Conservation (phyloP, 2,888 invertebrate genomes). For the Megalurothrips usitatus region DNA sequence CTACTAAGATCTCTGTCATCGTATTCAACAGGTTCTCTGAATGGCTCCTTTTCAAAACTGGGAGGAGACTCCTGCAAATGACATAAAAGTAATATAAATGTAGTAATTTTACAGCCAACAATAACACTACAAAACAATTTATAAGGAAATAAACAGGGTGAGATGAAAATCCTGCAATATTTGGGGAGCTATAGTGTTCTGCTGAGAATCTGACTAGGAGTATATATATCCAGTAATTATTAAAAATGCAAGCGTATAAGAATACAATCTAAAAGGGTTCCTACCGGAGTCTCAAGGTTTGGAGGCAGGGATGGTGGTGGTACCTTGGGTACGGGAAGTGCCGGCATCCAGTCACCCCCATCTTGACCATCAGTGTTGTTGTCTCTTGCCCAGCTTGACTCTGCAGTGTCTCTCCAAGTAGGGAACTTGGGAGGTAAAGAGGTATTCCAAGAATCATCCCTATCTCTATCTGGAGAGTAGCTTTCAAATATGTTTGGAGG, state of each 20-base stretch:
- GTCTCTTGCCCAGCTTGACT: conserved; percentile 38
- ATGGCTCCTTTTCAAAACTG: conserved; percentile 57
- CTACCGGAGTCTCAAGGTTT: conserved; percentile 39
- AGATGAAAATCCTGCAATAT: not conserved
- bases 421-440: conserved; percentile 48
- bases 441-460: conserved; percentile 31
- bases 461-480: conserved; percentile 2
- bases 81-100: not conserved
- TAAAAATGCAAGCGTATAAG: no score
- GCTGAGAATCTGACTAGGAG: no score
- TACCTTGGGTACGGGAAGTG: conserved; percentile 44
- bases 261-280: conserved; percentile 42
- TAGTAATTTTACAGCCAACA: not conserved
- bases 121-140: not conserved
- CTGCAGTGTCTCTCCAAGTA: conserved; percentile 43
- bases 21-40: conserved; percentile 57
- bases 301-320: conserved; percentile 43
- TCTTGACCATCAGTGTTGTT: conserved; percentile 39
- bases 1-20: conserved; percentile 50
- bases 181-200: no score
- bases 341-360: conserved; percentile 44
- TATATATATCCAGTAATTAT: no score
- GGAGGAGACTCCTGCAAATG: conserved; percentile 52
- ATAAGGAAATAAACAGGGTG: not conserved
- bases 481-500: conserved; percentile 36